Base-by-base conservation (phyloP, 2,797 vertebrate species). In the Pseudocheirus occidentalis region DNA sequence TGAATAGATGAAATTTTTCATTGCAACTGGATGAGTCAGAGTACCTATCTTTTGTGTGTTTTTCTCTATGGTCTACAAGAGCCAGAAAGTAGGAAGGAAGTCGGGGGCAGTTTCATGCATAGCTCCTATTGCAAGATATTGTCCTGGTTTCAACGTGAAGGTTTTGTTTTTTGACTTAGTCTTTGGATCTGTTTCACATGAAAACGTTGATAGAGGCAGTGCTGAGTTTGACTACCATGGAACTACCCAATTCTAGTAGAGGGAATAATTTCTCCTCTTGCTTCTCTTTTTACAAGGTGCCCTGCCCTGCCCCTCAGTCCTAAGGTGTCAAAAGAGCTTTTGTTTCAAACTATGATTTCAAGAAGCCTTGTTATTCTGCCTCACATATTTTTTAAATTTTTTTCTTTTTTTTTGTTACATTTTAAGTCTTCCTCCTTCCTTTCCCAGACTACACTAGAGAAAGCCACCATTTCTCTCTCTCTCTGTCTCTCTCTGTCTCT, bases 141-240 rank as follows among this genome's bases (percentile, higher is more conserved):
- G 95, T 96, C 95, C 92, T 56, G 93, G 93, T 97, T 92, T 90
- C 90, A n/a, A 4, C 55, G 87, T 94, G 6, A 90, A 62, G 55
- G 90, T 92, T 66, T 96, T 96, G 53, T 89, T 94, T 94, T 97
- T 97, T 98, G 97, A 97, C 96, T 55, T 31, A 50, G 59, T 62
- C 46, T 18, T 66, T 94, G n/a, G 94, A 50, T 87, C 55, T 92
- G 93, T 90, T 18, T 92, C 93, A 90, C 93, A 91, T 91, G 95
- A 92, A 95, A 94, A 57, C 12, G 55, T 57, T 92, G 92, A 13
- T 53, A 29, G 1, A 13, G 62, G 92, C 94, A 29, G 92, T 73
- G 18, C 31, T n/a, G 58, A 87, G 31, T n/a, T 92, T 73, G 21
- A 57, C 93, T 56, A 11, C 81, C 50, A 5, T 31, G 91, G 11